phyloP scores from a whole-genome alignment of 2,113 vertebrate genomes.

The Phocoena sinus region DNA sequence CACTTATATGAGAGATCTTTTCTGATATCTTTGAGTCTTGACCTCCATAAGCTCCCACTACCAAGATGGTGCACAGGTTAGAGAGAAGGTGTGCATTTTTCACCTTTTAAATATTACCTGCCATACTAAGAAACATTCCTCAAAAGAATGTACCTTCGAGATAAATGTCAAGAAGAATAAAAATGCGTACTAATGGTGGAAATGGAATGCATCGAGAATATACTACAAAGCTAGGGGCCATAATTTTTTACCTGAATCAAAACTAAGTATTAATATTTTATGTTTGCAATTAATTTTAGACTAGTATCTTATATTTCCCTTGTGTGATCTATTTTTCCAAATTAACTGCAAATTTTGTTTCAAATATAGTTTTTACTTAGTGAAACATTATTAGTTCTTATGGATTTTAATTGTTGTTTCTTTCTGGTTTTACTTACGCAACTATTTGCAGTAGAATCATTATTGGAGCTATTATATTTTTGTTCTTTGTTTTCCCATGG shows the following conservation, averaged over 20 bases:
- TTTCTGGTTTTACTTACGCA: background rate
- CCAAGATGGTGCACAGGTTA: background rate
- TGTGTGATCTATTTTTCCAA: background rate
- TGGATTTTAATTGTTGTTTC: background rate
- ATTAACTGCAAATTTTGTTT: constrained; percentile 7
- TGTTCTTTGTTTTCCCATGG: background rate
- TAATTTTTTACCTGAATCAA: background rate
- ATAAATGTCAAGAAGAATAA: background rate
- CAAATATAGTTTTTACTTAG: background rate
- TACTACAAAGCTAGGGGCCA: background rate
- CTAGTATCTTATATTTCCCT: background rate
- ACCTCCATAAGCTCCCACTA: background rate
- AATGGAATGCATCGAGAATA: background rate
- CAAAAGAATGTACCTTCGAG: background rate
- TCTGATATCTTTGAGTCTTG: background rate
- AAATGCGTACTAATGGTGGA: fast-evolving
- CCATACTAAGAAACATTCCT: background rate
- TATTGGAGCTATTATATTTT: background rate
- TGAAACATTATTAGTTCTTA: background rate
- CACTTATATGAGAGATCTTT: background rate
- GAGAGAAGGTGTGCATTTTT: background rate
- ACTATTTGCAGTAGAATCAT: background rate
- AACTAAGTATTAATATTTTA: background rate
- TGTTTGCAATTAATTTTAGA: background rate
- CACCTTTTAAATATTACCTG: background rate